Evolutionary conservation across 2,113 vertebrate genomes (phyloP).

Genomic region (Malurus cyaneus): DNA sequence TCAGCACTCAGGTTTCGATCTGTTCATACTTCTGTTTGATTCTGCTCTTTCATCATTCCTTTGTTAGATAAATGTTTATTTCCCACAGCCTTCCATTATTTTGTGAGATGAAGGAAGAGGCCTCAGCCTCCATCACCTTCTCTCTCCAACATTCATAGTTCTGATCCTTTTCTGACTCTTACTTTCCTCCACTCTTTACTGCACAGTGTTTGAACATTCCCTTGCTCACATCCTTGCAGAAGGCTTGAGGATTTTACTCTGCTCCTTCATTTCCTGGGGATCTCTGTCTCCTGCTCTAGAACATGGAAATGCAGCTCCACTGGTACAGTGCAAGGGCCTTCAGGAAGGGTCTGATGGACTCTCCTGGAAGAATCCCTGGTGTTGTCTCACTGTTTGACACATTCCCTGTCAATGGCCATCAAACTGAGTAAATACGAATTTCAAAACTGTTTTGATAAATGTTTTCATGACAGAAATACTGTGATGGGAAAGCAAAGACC

Average conservation of each 20-base stretch:
- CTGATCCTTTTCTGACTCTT: not conserved
- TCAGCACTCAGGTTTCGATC: not conserved
- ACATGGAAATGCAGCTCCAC: not conserved
- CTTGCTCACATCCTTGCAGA: not conserved
- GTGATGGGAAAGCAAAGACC: not conserved
- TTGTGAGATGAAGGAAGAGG: not conserved
- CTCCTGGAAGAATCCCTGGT: not conserved
- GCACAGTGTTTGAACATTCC: not conserved
- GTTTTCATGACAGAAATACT: not conserved
- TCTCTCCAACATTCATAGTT: not conserved
- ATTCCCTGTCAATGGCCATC: not conserved
- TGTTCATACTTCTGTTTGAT: not conserved
- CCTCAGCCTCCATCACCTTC: not conserved
- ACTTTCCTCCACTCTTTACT: not conserved
- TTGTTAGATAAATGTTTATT: not conserved
- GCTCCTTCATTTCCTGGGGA: not conserved
- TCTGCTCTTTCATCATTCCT: not conserved
- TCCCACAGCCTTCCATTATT: not conserved
- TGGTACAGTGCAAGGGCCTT: not conserved
- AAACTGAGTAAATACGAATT: not conserved
- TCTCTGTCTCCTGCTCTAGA: not conserved
- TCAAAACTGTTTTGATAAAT: not conserved
- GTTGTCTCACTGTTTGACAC: not conserved
- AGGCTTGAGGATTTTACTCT: not conserved
- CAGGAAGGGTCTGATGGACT: not conserved